Evolutionary conservation across 2,113 vertebrate species (phyloP), one percentile per base, ranked within the genome.

Genomic region (Aegotheles bennettii): DNA sequence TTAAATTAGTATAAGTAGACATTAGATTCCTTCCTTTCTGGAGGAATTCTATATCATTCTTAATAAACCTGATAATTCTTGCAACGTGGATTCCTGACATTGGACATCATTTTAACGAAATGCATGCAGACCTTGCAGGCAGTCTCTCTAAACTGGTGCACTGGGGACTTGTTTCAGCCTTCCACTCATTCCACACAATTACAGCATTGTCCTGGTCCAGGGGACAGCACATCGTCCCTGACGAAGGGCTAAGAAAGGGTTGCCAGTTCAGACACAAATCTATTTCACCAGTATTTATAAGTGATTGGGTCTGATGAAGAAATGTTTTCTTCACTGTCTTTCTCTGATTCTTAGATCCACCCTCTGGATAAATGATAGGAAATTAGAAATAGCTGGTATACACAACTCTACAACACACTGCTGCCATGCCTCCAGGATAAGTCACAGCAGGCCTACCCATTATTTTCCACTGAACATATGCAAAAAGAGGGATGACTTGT

Each of bases 201-300:
- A 24, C 0, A 63, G 42, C 38, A 14, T 31, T 79, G 38, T 45
- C 23, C 33, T 50, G 7, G 33, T 36, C 38, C 28, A 48, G 16
- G 21, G 21, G 6, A 71, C 31, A 59, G 28, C 29, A 48, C 3
- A 3, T 33, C 7, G 0, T 31, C 35, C 42, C 11, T 6, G 0
- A 33, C 0, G 1, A 75, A 54, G 25, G 16, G 35, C 57, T 70
- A 69, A 33, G 24, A 77, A 75, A 53, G 6, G 2, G 13, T 26
- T 89, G 9, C 10, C 26, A 45, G 6, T 48, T 61, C 59, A 74
- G 24, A 69, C 15, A 40, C 13, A 74, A 40, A 64, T 40, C 12
- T 73, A 8, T 68, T 64, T 64, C 35, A 64, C 33, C 18, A 60
- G 16, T 67, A 67, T 54, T 75, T 84, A 50, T 42, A 16, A 19